These are phyloP conservation scores for Oenanthe melanoleuca DNA, from an alignment of 2,113 vertebrate species.

Conservation along the genomic window DNA sequence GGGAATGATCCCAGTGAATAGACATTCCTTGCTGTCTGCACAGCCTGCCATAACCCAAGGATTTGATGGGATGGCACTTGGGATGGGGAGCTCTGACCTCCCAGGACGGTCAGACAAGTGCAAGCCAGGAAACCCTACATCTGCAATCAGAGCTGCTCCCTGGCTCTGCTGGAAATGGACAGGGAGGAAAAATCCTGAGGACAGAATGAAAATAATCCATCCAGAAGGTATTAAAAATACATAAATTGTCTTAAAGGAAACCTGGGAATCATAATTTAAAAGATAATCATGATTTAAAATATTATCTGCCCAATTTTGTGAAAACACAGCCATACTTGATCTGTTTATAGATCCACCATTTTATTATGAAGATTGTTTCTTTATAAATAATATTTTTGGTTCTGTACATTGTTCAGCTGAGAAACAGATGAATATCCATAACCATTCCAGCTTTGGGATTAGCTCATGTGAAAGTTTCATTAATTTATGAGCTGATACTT, in stretches of 20 bases:
- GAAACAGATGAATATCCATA: neutral
- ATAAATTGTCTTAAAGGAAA: neutral
- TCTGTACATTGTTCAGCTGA: neutral
- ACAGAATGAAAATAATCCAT: neutral
- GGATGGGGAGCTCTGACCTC: neutral
- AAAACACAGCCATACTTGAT: neutral
- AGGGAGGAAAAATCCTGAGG: neutral
- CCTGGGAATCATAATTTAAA: neutral
- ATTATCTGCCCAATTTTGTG: neutral
- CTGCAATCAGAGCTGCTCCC: neutral
- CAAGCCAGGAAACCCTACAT: neutral
- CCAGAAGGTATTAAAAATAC: neutral
- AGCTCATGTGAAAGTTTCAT: neutral
- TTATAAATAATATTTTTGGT: neutral
- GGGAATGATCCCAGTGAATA: neutral
- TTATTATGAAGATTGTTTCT: neutral
- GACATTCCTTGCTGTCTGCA: neutral
- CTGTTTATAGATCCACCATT: neutral
- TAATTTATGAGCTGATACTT: neutral
- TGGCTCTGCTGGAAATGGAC: neutral
- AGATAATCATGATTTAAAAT: neutral
- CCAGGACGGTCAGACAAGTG: fast-evolving
- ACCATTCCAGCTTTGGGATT: neutral
- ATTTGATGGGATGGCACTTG: neutral
- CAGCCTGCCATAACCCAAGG: neutral